Evolutionary conservation across 1,140 invertebrate genomes (phyloP), one percentile per base, ranked within the genome.

Genomic region (Neodiprion lecontei): DNA sequence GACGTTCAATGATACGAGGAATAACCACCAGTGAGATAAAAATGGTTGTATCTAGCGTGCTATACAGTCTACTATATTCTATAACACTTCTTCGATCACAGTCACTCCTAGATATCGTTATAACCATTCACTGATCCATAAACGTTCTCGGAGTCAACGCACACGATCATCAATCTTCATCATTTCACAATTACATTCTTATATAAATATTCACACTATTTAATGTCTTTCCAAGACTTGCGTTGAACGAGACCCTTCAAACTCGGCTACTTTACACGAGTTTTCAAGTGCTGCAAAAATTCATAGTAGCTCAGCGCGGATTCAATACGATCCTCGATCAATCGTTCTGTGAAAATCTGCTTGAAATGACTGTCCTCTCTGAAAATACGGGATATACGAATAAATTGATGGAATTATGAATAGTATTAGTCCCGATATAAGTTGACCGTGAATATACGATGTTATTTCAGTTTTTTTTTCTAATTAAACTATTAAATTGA

Each of bases 201-300:
- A 14, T 4, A 14, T 61, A 17, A 61, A 61, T 61, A 61, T 61
- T 61, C 53, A 61, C 53, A 61, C n/a, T 61, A 61, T 61, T 61
- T 61, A 61, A 61, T 61, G 53, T 61, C 53, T 61, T 61, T 61
- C 53, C 53, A 61, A 14, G 53, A 14, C 53, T 17, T 61, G 4
- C 53, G 53, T 61, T 17, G 53, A 7, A 61, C n/a, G 9, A 61
- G 8, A 72, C n/a, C 40, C 23, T 50, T 74, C 10, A 48, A 72
- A 48, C 40, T 74, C 21, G 66, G 49, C 79, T 89, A 96, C 91
- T 96, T 98, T 82, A 98, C 91, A 89, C 97, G 95, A 81, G 92
- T 93, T 88, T 97, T 96, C 75, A 99, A 89, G 89, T 98, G 96
- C 88, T 99, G 97, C 84, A 99, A 91, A 89, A 99, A 99, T 92